Evolutionary conservation across 2,888 invertebrate species (phyloP).

Genomic region (Heteromurus nitidus): DNA sequence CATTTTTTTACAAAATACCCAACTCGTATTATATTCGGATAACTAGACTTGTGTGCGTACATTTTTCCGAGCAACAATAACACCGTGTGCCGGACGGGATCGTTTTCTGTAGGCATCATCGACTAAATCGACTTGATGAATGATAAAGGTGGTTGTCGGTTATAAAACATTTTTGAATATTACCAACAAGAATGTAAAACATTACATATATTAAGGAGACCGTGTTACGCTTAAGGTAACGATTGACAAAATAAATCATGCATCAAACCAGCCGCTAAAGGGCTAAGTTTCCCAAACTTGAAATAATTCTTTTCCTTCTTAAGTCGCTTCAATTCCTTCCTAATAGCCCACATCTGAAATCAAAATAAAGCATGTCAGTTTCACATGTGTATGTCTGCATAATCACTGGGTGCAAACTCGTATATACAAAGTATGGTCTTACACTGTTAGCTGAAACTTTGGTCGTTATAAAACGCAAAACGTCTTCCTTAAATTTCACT

Average conservation of each 20-base stretch:
- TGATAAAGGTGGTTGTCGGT: too few relatives aligned
- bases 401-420: not conserved
- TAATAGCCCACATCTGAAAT: slow-evolving; percentile 51
- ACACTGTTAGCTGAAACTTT: slow-evolving; percentile 45
- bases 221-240: slow-evolving; percentile 12
- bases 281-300: slow-evolving; percentile 49
- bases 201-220: too few relatives aligned
- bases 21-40: too few relatives aligned
- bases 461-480: slow-evolving; percentile 27
- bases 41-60: too few relatives aligned
- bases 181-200: too few relatives aligned
- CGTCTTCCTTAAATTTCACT: slow-evolving; percentile 37
- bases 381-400: not conserved
- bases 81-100: too few relatives aligned
- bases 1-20: too few relatives aligned
- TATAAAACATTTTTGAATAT: too few relatives aligned
- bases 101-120: too few relatives aligned
- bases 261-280: slow-evolving; percentile 51
- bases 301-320: slow-evolving; percentile 51
- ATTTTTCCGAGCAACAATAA: too few relatives aligned
- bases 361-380: not conserved
- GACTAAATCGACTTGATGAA: too few relatives aligned
- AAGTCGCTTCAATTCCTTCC: slow-evolving; percentile 47
- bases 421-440: slow-evolving; percentile 7
- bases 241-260: slow-evolving; percentile 56